Evolutionary conservation across 2,888 invertebrate species (phyloP).

Genomic region (Nineta flava): DNA sequence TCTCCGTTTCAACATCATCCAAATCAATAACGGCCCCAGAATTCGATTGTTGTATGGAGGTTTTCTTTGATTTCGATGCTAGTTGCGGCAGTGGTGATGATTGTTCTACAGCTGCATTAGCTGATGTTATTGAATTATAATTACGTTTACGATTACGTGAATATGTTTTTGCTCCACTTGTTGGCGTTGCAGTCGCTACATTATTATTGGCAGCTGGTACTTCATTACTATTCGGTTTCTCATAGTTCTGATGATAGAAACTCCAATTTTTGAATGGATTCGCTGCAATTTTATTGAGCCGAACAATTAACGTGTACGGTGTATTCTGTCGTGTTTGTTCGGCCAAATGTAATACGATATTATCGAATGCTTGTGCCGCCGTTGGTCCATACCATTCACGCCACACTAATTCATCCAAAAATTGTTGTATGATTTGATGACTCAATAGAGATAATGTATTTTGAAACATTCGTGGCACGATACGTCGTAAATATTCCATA

Average conservation of each 20-base stretch:
- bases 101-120: conserved; percentile 17
- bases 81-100: conserved; percentile 2
- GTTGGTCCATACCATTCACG: conserved; percentile 70
- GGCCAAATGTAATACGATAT: conserved; percentile 59
- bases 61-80: conserved; percentile 8
- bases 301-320: conserved; percentile 42
- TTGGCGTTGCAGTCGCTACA: conserved; percentile 4
- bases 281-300: conserved; percentile 45
- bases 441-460: conserved; percentile 69
- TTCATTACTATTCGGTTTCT: not conserved
- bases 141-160: conserved; percentile 7
- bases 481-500: conserved; percentile 74
- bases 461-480: conserved; percentile 83
- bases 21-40: conserved; percentile 30
- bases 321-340: conserved; percentile 59
- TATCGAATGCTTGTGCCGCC: conserved; percentile 63
- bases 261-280: conserved; percentile 54
- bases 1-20: conserved; percentile 19
- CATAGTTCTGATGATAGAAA: conserved; percentile 12
- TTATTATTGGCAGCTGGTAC: conserved; percentile 7
- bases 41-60: conserved; percentile 25
- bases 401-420: conserved; percentile 80
- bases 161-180: conserved; percentile 6
- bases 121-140: conserved; percentile 7
- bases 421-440: conserved; percentile 76